Conservation (phyloP, 2,888 invertebrate species). For the Epistrophe eligans region DNA sequence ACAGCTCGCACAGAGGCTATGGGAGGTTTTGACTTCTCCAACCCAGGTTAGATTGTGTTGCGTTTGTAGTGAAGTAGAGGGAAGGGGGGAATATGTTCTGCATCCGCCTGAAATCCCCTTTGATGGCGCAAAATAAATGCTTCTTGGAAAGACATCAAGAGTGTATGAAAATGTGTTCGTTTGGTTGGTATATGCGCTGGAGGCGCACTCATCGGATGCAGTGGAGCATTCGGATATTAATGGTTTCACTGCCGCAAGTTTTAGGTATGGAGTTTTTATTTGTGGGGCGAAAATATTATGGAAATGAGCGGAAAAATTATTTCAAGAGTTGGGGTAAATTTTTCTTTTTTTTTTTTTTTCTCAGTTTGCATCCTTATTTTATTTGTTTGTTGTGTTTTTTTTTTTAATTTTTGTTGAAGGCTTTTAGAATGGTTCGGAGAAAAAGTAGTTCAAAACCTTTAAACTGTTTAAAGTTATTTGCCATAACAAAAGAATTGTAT, state of each 20-base stretch:
- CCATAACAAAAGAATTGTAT: not conserved
- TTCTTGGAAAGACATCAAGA: conserved; percentile 42
- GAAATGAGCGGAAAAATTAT: conserved; percentile 41
- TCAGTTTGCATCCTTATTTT: conserved; percentile 1
- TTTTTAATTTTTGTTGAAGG: not conserved
- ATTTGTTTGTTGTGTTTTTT: not conserved
- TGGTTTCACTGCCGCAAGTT: conserved; percentile 60
- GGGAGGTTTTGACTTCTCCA: not conserved
- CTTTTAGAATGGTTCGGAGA: not conserved
- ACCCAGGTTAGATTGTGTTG: conserved; percentile 43
- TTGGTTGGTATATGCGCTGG: conserved; percentile 25
- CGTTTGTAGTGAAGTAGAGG: not conserved
- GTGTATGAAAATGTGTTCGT: conserved; percentile 16
- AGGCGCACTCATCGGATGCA: conserved; percentile 61
- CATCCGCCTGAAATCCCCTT: conserved; percentile 57
- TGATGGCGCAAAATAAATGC: conserved; percentile 58
- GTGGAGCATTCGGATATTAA: conserved; percentile 61
- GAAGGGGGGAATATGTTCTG: conserved; percentile 18
- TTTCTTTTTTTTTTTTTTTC: conserved; percentile 1
- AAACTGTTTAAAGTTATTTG: conserved; percentile 28
- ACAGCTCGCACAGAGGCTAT: conserved; percentile 36
- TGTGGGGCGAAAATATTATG: conserved; percentile 38
- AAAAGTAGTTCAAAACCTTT: conserved; percentile 47
- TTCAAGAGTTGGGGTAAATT: not conserved
- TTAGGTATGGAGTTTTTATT: conserved; percentile 35